phyloP scores from a whole-genome alignment of 2,797 vertebrate species.

The Ptychobarbus kaznakovi region DNA sequence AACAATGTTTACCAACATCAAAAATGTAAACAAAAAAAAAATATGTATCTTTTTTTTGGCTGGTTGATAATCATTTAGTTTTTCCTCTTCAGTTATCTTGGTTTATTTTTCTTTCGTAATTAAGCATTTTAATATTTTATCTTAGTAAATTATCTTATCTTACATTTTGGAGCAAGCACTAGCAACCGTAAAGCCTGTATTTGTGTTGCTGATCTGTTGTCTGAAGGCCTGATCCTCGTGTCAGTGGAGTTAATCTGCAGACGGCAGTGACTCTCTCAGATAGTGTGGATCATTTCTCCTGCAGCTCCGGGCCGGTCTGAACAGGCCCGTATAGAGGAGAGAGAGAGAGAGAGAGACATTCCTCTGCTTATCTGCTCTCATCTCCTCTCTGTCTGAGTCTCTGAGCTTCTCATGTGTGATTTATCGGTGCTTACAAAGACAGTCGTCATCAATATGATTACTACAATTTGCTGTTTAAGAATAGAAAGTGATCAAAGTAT shows the following conservation, averaged over 20 bases:
- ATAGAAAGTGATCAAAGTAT: background rate
- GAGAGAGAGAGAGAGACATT: slow-evolving; percentile 57
- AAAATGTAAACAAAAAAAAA: no score
- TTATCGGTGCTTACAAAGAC: background rate
- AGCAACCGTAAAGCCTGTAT: background rate
- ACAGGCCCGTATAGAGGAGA: slow-evolving; percentile 48
- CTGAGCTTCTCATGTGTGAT: background rate
- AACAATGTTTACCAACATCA: background rate
- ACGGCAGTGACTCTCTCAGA: slow-evolving; percentile 49
- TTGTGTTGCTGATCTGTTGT: background rate
- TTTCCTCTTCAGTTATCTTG: background rate
- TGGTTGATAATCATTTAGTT: background rate
- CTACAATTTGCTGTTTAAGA: background rate
- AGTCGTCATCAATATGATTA: background rate
- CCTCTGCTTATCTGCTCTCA: slow-evolving; percentile 61
- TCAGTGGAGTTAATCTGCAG: slow-evolving; percentile 59
- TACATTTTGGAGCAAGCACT: background rate
- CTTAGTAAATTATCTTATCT: background rate
- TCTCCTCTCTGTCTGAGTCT: slow-evolving; percentile 35
- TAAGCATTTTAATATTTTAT: background rate
- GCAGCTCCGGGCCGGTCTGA: slow-evolving; percentile 47
- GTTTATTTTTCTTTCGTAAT: background rate
- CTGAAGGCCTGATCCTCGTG: slow-evolving; percentile 37
- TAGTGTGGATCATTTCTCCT: slow-evolving; percentile 49
- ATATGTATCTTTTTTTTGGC: no score